These are phyloP conservation scores for Aromia moschata DNA, from an alignment of 2,888 invertebrate genomes.

Conservation along the genomic window DNA sequence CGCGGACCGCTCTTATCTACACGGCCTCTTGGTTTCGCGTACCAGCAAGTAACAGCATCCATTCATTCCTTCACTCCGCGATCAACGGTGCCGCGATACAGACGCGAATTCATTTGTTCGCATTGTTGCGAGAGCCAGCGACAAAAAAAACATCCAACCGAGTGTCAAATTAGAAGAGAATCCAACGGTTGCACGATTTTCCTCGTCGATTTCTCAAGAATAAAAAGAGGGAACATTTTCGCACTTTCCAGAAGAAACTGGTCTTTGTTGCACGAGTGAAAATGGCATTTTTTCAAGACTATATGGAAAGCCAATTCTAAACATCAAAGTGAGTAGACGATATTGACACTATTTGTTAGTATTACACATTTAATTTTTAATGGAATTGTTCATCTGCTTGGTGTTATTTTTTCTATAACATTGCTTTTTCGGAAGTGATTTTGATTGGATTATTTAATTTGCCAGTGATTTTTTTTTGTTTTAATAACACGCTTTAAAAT, in stretches of 20 bases:
- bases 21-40: conserved; percentile 11
- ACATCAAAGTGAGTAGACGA: conserved; percentile 16
- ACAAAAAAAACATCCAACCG: too few species aligned
- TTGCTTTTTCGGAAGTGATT: not conserved
- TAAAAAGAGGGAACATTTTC: too few species aligned
- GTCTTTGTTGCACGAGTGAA: not conserved
- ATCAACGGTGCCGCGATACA: not conserved
- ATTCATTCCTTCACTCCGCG: conserved; percentile 11
- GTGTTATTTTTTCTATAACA: too few species aligned
- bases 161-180: too few species aligned
- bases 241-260: not conserved
- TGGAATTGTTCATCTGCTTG: not conserved
- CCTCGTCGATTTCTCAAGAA: too few species aligned
- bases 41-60: conserved; percentile 20
- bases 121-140: too few species aligned
- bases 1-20: conserved; percentile 15
- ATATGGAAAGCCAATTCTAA: conserved; percentile 15
- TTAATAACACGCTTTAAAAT: not conserved
- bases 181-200: too few species aligned
- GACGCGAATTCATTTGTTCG: conserved; percentile 2
- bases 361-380: too few species aligned
- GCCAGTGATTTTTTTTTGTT: not conserved
- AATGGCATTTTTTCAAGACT: conserved; percentile 19
- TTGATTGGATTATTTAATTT: not conserved
- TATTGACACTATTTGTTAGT: not conserved